Evolutionary conservation across 2,113 vertebrate genomes (phyloP).

Genomic region (Mugil cephalus): DNA sequence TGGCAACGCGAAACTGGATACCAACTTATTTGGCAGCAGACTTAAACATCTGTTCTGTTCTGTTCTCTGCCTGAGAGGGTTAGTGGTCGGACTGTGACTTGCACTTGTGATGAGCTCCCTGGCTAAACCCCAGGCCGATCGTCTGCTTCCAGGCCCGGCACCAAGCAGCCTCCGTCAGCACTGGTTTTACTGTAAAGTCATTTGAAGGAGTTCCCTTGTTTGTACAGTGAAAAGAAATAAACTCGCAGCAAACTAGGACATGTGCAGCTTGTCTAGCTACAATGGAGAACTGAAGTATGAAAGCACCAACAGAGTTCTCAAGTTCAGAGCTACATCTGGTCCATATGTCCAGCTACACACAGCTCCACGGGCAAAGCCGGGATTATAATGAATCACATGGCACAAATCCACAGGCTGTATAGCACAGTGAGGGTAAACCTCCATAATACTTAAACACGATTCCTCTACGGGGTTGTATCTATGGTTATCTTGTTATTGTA

Average conservation of each 20-base stretch:
- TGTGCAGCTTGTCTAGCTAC: not conserved
- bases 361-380: not conserved
- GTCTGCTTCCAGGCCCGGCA: slow-evolving; percentile 25
- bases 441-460: not conserved
- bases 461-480: not conserved
- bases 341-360: slow-evolving; percentile 12
- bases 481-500: not conserved
- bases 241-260: not conserved
- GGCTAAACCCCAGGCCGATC: slow-evolving; percentile 20
- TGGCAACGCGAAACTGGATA: slow-evolving; percentile 41
- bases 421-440: slow-evolving; percentile 2
- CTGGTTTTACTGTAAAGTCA: not conserved
- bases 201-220: slow-evolving; percentile 1
- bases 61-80: slow-evolving; percentile 48
- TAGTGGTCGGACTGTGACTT: slow-evolving; percentile 38
- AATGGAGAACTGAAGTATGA: not conserved
- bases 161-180: slow-evolving; percentile 13
- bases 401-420: slow-evolving; percentile 11
- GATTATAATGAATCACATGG: slow-evolving; percentile 29
- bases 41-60: slow-evolving; percentile 68
- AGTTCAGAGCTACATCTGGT: not conserved
- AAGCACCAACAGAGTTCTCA: not conserved
- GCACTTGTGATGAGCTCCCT: slow-evolving; percentile 36
- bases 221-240: slow-evolving; percentile 7
- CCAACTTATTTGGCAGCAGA: slow-evolving; percentile 57